Evolutionary conservation across 2,888 invertebrate species (phyloP).

Genomic region (Agrochola lychnidis): DNA sequence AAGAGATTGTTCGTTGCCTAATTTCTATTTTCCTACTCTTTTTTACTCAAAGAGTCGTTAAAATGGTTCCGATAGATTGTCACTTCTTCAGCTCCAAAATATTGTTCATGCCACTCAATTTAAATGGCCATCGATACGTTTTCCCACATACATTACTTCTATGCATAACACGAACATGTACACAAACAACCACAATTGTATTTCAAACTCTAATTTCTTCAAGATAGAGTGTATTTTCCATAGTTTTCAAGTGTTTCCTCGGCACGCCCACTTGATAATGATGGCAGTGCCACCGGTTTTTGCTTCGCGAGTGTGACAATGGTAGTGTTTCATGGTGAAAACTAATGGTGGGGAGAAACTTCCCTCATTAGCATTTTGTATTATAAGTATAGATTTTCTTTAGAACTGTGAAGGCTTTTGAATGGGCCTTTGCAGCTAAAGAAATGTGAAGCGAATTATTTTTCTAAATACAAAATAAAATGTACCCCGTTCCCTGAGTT

Average conservation of each 20-base stretch:
- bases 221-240: slow-evolving; percentile 30
- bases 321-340: slow-evolving; percentile 50
- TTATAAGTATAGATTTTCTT: slow-evolving; percentile 20
- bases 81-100: background rate
- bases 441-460: slow-evolving; percentile 6
- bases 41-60: too few relatives aligned
- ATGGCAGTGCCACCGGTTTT: slow-evolving; percentile 45
- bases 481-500: background rate
- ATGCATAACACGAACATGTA: slow-evolving; percentile 11
- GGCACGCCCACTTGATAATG: slow-evolving; percentile 58
- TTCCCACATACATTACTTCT: slow-evolving; percentile 16
- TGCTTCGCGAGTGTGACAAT: slow-evolving; percentile 50
- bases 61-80: background rate
- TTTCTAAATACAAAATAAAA: background rate
- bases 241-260: slow-evolving; percentile 9
- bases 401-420: slow-evolving; percentile 9
- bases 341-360: slow-evolving; percentile 34
- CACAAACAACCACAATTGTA: background rate
- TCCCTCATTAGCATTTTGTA: slow-evolving; percentile 42
- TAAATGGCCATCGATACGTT: slow-evolving; percentile 26
- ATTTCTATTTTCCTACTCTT: background rate
- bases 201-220: background rate
- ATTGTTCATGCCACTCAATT: background rate
- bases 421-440: slow-evolving; percentile 1
- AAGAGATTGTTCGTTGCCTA: background rate